Percentiles rank a stretch among this genome's conserved stretches.
Evolutionary conservation across 2,797 vertebrate genomes (phyloP).

Genomic region (Alosa sapidissima): DNA sequence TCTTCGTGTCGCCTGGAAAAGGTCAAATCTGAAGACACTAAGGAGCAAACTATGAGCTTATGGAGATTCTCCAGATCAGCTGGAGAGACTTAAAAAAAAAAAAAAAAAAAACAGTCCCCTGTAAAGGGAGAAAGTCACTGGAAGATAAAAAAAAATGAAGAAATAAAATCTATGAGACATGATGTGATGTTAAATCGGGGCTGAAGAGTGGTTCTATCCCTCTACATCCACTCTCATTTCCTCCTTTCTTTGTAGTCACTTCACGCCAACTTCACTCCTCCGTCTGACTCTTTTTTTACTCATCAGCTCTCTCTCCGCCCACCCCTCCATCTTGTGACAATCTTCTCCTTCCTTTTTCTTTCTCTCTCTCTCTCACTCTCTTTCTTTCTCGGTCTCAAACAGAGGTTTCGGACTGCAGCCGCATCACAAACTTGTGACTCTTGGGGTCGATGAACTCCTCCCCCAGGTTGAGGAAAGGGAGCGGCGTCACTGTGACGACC

Average conservation of each 20-base stretch:
- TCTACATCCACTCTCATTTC: constrained; percentile 6
- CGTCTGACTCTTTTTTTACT: not conserved
- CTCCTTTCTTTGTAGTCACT: not conserved
- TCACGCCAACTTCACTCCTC: not conserved
- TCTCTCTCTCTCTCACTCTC: not conserved
- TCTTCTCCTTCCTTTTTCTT: not conserved
- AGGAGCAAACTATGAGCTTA: not conserved
- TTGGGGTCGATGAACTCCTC: constrained; percentile 98
- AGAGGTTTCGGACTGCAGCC: constrained; percentile 96
- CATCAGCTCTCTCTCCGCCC: not conserved
- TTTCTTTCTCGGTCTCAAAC: constrained; percentile 42
- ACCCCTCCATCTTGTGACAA: not conserved
- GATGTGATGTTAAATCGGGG: not conserved
- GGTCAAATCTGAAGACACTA: not conserved
- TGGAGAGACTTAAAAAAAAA: constrained; percentile 25
- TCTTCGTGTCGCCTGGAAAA: not conserved
- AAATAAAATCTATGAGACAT: not conserved
- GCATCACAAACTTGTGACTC: constrained; percentile 96
- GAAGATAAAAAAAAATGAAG: constrained; percentile 22
- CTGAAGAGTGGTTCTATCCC: constrained; percentile 47
- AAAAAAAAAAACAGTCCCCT: too few relatives aligned
- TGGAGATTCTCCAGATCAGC: not conserved
- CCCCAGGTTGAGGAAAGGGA: constrained; percentile 89
- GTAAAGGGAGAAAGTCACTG: not conserved
- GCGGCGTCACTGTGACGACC: constrained; percentile 85